phyloP scores from a whole-genome alignment of 2,113 vertebrate species.

The Hucho hucho region DNA sequence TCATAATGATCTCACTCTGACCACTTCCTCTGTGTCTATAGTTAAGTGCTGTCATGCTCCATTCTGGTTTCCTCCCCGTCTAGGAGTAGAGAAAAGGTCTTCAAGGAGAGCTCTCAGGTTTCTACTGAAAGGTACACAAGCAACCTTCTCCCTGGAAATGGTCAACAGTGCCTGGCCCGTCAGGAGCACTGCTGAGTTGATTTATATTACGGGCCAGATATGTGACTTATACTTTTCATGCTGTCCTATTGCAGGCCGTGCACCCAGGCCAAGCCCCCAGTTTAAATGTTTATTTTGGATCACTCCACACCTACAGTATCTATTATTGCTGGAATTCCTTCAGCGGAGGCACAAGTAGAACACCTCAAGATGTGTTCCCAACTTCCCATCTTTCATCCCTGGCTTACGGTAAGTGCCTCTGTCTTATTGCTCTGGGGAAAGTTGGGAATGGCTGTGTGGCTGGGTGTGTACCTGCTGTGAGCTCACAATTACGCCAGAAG shows the following conservation, averaged over 20 bases:
- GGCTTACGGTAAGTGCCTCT: conserved; percentile 29
- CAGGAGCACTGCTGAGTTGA: conserved; percentile 28
- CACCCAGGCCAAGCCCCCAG: neutral
- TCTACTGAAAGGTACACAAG: conserved; percentile 22
- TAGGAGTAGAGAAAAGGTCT: neutral
- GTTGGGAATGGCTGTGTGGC: conserved; percentile 8
- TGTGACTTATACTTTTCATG: conserved; percentile 1
- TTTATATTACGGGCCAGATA: conserved; percentile 26
- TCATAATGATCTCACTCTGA: conserved; percentile 25
- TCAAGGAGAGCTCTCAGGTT: conserved; percentile 30
- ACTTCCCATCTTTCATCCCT: neutral
- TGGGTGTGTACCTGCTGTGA: conserved; percentile 34
- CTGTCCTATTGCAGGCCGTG: neutral
- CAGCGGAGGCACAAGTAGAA: conserved; percentile 11
- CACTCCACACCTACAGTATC: conserved; percentile 6
- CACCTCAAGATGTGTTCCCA: conserved; percentile 18
- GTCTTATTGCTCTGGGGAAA: conserved; percentile 52
- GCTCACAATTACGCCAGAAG: conserved; percentile 40
- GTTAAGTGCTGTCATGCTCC: neutral
- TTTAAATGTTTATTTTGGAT: conserved; percentile 32
- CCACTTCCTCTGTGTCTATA: conserved; percentile 9
- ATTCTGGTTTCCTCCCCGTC: conserved; percentile 22
- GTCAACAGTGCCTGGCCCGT: conserved; percentile 34
- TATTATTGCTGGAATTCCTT: conserved; percentile 37
- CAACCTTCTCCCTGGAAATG: conserved; percentile 25